These are phyloP conservation scores for Cynodonichthys magdalenae DNA, from an alignment of 2,797 vertebrate species.

Conservation along the genomic window DNA sequence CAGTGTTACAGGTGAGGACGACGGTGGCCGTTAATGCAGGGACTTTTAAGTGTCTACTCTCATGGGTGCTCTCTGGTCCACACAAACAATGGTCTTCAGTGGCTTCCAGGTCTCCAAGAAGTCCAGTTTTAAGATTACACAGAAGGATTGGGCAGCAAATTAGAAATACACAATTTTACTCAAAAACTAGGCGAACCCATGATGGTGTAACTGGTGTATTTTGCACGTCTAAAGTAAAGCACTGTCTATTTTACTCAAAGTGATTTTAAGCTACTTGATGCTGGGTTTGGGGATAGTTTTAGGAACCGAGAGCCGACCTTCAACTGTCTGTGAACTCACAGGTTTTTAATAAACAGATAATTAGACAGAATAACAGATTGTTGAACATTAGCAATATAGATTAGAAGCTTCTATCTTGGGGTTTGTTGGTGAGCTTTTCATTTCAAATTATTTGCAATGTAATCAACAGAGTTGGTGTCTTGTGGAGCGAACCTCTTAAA, in stretches of 20 bases:
- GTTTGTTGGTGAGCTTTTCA: conserved; percentile 80
- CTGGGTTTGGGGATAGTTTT: conserved; percentile 26
- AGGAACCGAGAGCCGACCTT: conserved; percentile 7
- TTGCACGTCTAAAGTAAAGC: conserved; percentile 49
- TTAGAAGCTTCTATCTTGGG: conserved; percentile 81
- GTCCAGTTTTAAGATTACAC: conserved; percentile 26
- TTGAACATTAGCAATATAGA: conserved; percentile 83
- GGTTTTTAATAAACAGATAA: conserved; percentile 11
- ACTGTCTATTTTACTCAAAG: conserved; percentile 44
- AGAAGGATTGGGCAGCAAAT: conserved; percentile 14
- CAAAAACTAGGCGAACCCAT: conserved; percentile 35
- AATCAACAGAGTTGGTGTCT: conserved; percentile 71
- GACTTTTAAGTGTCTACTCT: conserved; percentile 71
- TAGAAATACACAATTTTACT: conserved; percentile 29
- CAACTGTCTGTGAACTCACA: conserved; percentile 31
- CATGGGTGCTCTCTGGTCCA: conserved; percentile 68
- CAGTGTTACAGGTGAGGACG: conserved; percentile 45
- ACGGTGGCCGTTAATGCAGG: conserved; percentile 48
- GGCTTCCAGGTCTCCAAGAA: conserved; percentile 46
- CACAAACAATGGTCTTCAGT: conserved; percentile 48
- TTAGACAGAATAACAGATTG: conserved; percentile 73
- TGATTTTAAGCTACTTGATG: conserved; percentile 55
- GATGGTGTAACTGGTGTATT: conserved; percentile 31
- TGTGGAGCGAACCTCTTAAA: conserved; percentile 63
- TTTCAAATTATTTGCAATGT: conserved; percentile 74